Evolutionary conservation across 1,140 invertebrate species (phyloP).

Genomic region (Phocides pigmalion): DNA sequence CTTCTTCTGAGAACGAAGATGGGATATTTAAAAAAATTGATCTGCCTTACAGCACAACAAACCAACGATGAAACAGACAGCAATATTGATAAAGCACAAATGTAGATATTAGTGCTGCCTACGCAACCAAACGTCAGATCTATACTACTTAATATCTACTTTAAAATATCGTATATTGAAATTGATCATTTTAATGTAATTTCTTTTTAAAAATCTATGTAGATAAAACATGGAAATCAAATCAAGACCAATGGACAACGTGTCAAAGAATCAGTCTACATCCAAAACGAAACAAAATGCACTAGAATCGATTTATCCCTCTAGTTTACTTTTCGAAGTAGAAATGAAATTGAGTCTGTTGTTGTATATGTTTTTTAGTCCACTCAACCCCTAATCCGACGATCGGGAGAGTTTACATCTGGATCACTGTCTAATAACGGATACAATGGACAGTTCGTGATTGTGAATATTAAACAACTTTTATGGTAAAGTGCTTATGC

Average conservation of each 20-base stretch:
- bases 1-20: too few species aligned
- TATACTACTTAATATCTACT: too few species aligned
- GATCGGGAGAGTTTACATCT: constrained; percentile 61
- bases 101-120: too few species aligned
- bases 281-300: constrained; percentile 15
- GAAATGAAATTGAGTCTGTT: constrained; percentile 38
- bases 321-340: constrained; percentile 30
- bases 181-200: too few species aligned
- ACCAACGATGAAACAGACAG: too few species aligned
- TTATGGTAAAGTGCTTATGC: constrained; percentile 40
- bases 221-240: too few species aligned
- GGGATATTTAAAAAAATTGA: too few species aligned
- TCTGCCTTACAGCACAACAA: too few species aligned
- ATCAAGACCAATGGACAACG: neutral
- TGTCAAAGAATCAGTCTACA: neutral
- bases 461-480: constrained; percentile 64
- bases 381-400: constrained; percentile 62
- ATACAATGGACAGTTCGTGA: constrained; percentile 61
- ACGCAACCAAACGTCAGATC: too few species aligned
- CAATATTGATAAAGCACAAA: too few species aligned
- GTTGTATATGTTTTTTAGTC: constrained; percentile 63
- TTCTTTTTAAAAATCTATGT: too few species aligned
- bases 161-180: too few species aligned
- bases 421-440: constrained; percentile 65
- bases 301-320: constrained; percentile 1